Evolutionary conservation across 2,888 invertebrate genomes (phyloP), one percentile per base, ranked within the genome.

Genomic region (Harpagoxenus sublaevis): DNA sequence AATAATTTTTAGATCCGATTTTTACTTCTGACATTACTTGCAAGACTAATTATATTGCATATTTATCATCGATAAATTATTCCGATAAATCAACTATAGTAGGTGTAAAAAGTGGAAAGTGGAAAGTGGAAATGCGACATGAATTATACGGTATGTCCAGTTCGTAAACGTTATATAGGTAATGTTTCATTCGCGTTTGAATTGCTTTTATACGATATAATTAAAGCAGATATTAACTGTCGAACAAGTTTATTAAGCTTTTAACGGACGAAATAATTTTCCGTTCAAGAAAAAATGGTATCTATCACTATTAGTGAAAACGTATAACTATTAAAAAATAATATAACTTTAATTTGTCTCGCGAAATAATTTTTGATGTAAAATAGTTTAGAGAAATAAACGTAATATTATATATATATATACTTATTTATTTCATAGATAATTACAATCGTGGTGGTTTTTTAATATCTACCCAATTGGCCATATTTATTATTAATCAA

Each of bases 211-310:
- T 51, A 48, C 53, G n/a, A 53, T 63, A 39, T 35, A 75, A 78
- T 68, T 78, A 55, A 42, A 68, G 42, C 42, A 68, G 77, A 68
- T 68, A 78, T 74, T 60, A 74, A 74, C n/a, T 53, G 6, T 78
- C 18, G 68, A 77, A 53, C 28, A 51, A 28, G 12, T 2, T 78
- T 78, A 68, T 55, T 55, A 77, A 66, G n/a, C 28, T 66, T 31
- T 28, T 63, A 55, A 53, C 42, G 12, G 3, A 12, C 3, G 12
- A 77, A 77, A 65, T 77, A 42, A 65, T 66, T 53, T 39, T 12
- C 28, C 6, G 39, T 63, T 51, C 10, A 51, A 60, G 42, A 48
- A 66, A 53, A 74, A 42, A 28, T 15, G 23, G 3, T 8, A 51
- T 12, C 18, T 23, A 23, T 23, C 23, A 10, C 51, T 23, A 35